phyloP scores from a whole-genome alignment of 2,113 vertebrate species.

The Coracopsis vasa region DNA sequence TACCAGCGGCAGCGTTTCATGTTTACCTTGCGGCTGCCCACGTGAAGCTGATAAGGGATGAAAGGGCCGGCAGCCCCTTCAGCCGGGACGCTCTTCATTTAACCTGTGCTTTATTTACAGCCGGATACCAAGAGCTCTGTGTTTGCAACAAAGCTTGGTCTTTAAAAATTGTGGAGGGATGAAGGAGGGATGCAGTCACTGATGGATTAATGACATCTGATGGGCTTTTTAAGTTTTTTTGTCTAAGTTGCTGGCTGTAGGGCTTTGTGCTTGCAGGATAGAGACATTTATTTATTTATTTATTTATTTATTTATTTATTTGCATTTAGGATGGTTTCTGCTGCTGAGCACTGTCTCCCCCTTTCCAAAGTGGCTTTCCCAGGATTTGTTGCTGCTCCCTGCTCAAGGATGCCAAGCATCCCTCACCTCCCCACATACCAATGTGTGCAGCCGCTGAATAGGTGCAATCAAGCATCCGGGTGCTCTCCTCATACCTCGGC shows the following conservation, averaged over 20 bases:
- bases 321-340: accelerated
- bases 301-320: not conserved
- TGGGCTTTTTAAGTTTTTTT: not conserved
- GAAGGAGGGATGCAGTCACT: too few species aligned
- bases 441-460: not conserved
- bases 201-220: not conserved
- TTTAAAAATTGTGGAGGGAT: not conserved
- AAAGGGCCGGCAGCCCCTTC: constrained; percentile 32
- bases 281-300: accelerated
- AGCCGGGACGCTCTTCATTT: constrained; percentile 35
- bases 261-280: accelerated
- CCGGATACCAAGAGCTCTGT: not conserved
- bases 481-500: not conserved
- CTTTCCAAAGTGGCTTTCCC: not conserved
- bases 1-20: constrained; percentile 10
- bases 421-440: accelerated
- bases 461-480: not conserved
- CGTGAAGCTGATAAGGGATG: not conserved
- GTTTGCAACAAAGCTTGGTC: not conserved
- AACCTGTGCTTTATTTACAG: constrained; percentile 34
- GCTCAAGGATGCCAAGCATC: not conserved
- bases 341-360: accelerated
- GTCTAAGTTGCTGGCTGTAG: accelerated
- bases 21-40: constrained; percentile 56
- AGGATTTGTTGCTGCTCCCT: not conserved